These are phyloP conservation scores for Rhea pennata DNA, from an alignment of 2,113 vertebrate species.

Conservation along the genomic window DNA sequence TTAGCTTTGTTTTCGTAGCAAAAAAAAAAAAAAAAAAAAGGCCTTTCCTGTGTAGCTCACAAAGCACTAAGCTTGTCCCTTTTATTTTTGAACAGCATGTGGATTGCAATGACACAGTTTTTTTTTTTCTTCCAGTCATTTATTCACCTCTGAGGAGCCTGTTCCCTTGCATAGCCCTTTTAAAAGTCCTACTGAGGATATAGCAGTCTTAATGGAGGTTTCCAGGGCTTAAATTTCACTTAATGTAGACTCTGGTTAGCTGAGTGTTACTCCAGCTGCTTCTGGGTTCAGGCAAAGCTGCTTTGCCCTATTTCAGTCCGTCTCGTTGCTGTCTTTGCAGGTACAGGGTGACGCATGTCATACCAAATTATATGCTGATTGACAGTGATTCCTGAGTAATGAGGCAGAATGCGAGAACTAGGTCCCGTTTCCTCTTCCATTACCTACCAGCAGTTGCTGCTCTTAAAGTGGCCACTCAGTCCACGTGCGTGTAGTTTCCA, in stretches of 20 bases:
- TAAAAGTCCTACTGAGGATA: not conserved
- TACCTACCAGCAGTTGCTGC: not conserved
- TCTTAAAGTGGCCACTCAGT: not conserved
- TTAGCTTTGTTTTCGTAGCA: not conserved
- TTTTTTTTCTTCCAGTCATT: not conserved
- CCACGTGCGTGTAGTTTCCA: not conserved
- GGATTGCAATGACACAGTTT: not conserved
- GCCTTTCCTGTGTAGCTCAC: not conserved
- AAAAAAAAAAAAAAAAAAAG: not conserved
- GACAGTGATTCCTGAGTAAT: not conserved
- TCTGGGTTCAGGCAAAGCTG: not conserved
- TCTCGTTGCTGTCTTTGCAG: not conserved
- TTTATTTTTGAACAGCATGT: not conserved
- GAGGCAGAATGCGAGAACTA: not conserved
- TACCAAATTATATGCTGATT: not conserved
- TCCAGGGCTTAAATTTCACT: not conserved
- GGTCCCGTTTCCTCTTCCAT: not conserved
- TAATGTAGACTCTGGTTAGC: not conserved
- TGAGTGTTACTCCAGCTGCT: not conserved
- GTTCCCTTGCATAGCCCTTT: not conserved
- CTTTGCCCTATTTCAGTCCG: not conserved
- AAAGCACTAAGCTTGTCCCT: not conserved
- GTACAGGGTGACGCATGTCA: not conserved
- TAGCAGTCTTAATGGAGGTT: not conserved
- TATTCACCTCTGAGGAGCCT: not conserved